Evolutionary conservation across 1,140 invertebrate genomes (phyloP), one percentile per base, ranked within the genome.

Genomic region (Orussus abietinus): DNA sequence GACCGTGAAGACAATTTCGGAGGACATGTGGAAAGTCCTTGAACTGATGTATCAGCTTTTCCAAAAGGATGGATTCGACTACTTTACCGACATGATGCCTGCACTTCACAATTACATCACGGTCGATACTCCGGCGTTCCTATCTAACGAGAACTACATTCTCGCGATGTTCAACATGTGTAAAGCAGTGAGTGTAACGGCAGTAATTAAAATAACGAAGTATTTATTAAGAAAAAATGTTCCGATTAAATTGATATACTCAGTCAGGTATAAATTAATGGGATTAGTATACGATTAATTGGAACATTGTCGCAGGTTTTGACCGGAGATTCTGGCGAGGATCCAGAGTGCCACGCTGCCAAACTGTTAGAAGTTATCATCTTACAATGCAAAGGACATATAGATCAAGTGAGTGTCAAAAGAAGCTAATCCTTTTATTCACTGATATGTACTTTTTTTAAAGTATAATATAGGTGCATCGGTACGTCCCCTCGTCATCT

Each of bases 61-160:
- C 60, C 85, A 93, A 68, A 92, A 92, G 59, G 92, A 96, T 70
- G 95, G 92, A 15, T 83, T 88, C 41, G 94, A 98, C 67, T 98
- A 96, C 75, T 99, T 99, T 64, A 92, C 87, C 29, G 96, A 99
- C 55, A 97, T 98, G 88, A 98, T 98, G 93, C 93, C 96, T 20
- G 88, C 92, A 2, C 77, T 99, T 10, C 94, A 99, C 67, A 97
- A 98, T 75, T 99, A 97, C 66, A 84, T 99, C 17, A 96, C 92
- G 2, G 87, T 97, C 6, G 95, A 98, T 69, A 94, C 92, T 4
- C 81, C 85, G 28, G 89, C 86, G 9, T 98, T 99, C 66, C 73
- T 99, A 3, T 85, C 90, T 0, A 89, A 95, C 67, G 85, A 91
- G 59, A 86, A 92, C 62, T 81, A 93, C 49, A 76, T 98, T 47